These are phyloP conservation scores for Torymus tubicola DNA, from an alignment of 2,888 invertebrate genomes.

Conservation along the genomic window DNA sequence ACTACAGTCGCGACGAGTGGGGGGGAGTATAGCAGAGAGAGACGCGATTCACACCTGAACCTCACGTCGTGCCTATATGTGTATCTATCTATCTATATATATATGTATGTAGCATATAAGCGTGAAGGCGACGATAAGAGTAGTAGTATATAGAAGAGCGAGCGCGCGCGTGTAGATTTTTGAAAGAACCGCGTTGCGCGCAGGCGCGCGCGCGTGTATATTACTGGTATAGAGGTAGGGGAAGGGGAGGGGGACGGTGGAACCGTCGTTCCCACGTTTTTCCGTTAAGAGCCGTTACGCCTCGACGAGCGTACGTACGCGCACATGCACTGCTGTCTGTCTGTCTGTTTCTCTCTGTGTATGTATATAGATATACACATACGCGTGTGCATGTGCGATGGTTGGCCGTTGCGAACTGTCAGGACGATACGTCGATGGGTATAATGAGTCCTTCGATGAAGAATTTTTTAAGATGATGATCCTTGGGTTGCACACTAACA, in stretches of 20 bases:
- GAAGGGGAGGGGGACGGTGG: conserved; percentile 14
- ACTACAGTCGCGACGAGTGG: no score
- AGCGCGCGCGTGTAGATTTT: conserved; percentile 15
- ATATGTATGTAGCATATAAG: background rate
- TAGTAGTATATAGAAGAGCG: background rate
- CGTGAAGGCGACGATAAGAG: background rate
- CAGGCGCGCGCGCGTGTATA: background rate
- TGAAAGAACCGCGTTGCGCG: conserved; percentile 20
- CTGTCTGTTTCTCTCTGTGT: background rate
- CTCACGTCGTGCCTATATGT: no score
- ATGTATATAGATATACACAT: no score
- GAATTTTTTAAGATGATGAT: no score
- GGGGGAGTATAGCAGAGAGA: no score
- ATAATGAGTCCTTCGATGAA: no score
- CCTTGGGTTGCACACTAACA: no score
- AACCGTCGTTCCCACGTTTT: conserved; percentile 74
- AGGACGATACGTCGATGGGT: no score
- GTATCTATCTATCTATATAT: no score
- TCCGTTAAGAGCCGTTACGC: conserved; percentile 70
- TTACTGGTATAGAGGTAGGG: background rate
- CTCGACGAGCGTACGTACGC: conserved; percentile 23
- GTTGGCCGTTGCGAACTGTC: no score
- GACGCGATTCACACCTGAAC: no score
- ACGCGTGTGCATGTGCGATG: no score
- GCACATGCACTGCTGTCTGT: background rate